Evolutionary conservation across 2,888 invertebrate species (phyloP).

Genomic region (Creontiades dilutus): DNA sequence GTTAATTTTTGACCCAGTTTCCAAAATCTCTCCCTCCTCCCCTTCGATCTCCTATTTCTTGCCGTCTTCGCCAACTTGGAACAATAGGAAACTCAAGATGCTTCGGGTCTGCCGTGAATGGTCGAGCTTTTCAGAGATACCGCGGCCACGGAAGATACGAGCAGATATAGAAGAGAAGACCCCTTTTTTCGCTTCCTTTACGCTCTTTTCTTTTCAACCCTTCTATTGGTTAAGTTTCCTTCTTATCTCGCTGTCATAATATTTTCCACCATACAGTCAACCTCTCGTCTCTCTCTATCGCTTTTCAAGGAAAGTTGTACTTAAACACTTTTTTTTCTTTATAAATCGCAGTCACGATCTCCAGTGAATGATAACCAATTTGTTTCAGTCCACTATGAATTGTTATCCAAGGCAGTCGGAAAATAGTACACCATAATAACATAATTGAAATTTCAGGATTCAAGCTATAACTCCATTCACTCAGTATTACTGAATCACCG

Average conservation of each 20-base stretch:
- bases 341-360: background rate
- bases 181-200: constrained; percentile 51
- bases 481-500: too few relatives aligned
- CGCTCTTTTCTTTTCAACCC: constrained; percentile 40
- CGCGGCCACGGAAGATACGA: constrained; percentile 46
- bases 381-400: too few relatives aligned
- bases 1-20: constrained; percentile 69
- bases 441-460: too few relatives aligned
- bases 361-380: background rate
- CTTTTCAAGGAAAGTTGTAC: background rate
- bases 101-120: constrained; percentile 31
- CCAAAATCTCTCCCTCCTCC: constrained; percentile 33
- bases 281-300: constrained; percentile 36
- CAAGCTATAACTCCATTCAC: too few relatives aligned
- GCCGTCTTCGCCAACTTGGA: constrained; percentile 59
- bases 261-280: constrained; percentile 56
- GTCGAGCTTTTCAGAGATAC: constrained; percentile 53
- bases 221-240: constrained; percentile 62
- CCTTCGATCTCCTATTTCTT: constrained; percentile 2
- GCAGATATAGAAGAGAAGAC: constrained; percentile 59
- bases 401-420: background rate
- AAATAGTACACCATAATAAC: background rate
- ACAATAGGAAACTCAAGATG: constrained; percentile 65
- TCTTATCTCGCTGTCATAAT: constrained; percentile 61
- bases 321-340: background rate